Evolutionary conservation across 2,797 vertebrate genomes (phyloP), one percentile per base, ranked within the genome.

Genomic region (Strix occidentalis): DNA sequence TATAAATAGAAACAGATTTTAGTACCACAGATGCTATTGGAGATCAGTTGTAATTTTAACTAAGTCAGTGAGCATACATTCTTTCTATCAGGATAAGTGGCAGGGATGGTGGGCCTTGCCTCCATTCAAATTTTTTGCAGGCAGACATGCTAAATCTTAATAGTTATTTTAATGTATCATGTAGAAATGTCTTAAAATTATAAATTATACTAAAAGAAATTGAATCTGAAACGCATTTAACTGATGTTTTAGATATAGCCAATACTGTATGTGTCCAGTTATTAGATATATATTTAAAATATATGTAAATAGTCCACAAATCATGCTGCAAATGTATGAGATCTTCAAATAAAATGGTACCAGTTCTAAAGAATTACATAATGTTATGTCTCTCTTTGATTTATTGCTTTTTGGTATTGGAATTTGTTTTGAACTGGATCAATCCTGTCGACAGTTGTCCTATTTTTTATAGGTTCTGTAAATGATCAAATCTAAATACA

Each of bases 401-500:
- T 83, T 92, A 93, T 45, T 75, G 39, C 8, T 58, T 74, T 82
- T 83, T 87, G 41, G 8, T 63, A 35, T 21, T 87, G 65, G 37
- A 95, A 80, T 92, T 91, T 93, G 51, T 90, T 94, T 90, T 68
- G 61, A 68, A 78, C 23, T 33, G 57, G 64, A 95, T 92, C 90
- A 78, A 71, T 94, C 68, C 50, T 85, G 71, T 81, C 84, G 89
- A 82, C 60, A 4, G 3, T 77, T 89, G 46, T 94, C 58, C 14
- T 86, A 12, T 87, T 87, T 41, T 95, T 87, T 75, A 92, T 54
- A 85, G 53, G 23, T 6, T 84, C 25, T 1, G 4, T 64, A 89
- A 95, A 70, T 83, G 92, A 95, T 95, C 48, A 94, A 90, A 96
- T 95, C 78, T 95, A 93, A 96, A 93, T 92, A 92, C 33, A 77